phyloP scores from a whole-genome alignment of 2,113 vertebrate genomes.

The Rattus norvegicus region GRCr8 NC_086021.1:79868501-79869000 shows the following conservation, averaged over 20 bases:
- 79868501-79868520: not conserved
- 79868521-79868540: constrained; percentile 30
- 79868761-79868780: constrained; percentile 9
- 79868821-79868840: not conserved
- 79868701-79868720: not conserved
- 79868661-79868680: not conserved
- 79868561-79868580: not conserved
- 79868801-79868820: constrained; percentile 48
- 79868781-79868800: not conserved
- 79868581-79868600: not conserved
- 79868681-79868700: not conserved
- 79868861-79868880: not conserved
- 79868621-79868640: not conserved
- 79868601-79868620: too few relatives aligned
- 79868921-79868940: not conserved
- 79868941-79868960: not conserved
- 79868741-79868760: constrained; percentile 30
- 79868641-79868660: not conserved
- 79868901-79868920: not conserved
- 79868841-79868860: not conserved
- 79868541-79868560: too few relatives aligned
- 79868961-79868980: not conserved
- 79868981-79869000: too few relatives aligned
- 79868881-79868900: not conserved
- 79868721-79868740: constrained; percentile 6